Evolutionary conservation across 1,140 invertebrate genomes (phyloP).

Genomic region (Mizuhopecten yessoensis): DNA sequence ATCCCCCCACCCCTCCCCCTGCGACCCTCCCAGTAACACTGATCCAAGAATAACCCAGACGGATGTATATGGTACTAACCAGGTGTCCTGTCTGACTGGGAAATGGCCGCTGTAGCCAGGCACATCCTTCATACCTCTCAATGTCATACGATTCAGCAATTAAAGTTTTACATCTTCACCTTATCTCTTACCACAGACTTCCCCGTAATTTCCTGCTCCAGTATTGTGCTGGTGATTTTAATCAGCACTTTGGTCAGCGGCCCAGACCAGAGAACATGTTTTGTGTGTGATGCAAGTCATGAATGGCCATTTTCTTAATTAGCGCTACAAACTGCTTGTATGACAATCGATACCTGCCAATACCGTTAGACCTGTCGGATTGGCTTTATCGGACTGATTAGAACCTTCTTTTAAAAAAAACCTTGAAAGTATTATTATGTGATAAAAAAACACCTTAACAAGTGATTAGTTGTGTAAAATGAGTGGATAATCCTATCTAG

Average conservation of each 20-base stretch:
- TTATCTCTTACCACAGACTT: slow-evolving; percentile 11
- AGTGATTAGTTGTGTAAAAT: background rate
- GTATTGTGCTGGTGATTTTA: background rate
- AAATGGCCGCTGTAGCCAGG: background rate
- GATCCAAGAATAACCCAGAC: too few species aligned
- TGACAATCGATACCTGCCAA: background rate
- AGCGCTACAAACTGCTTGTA: background rate
- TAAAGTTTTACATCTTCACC: background rate
- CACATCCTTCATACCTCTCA: background rate
- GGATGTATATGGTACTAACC: background rate
- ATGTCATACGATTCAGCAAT: background rate
- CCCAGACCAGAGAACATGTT: background rate
- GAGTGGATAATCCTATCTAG: background rate
- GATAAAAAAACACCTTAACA: background rate
- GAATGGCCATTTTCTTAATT: background rate
- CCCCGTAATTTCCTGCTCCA: slow-evolving; percentile 16
- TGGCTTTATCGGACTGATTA: slow-evolving; percentile 7
- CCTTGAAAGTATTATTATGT: background rate
- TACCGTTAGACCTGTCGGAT: background rate
- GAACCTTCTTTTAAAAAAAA: background rate
- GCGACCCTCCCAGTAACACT: too few species aligned
- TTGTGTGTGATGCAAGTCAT: background rate
- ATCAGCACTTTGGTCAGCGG: slow-evolving; percentile 24
- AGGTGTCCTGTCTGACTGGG: background rate
- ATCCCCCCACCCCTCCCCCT: background rate